Evolutionary conservation across 2,113 vertebrate species (phyloP).

Genomic region (Megaceryle torquata): DNA sequence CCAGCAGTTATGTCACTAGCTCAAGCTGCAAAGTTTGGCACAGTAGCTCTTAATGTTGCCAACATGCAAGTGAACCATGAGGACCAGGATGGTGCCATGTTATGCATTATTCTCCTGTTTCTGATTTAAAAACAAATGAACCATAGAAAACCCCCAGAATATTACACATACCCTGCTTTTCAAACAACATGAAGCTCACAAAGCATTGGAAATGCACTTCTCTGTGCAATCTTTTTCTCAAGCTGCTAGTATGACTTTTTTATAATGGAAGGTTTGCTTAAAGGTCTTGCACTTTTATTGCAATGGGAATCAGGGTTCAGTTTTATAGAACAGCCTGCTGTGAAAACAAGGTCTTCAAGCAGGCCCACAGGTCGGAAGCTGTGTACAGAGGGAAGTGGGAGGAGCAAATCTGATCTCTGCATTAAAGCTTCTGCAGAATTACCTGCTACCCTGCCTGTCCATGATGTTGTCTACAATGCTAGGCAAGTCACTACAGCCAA

Average conservation of each 20-base stretch:
- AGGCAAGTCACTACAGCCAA: neutral
- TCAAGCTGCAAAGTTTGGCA: neutral
- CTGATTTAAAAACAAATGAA: neutral
- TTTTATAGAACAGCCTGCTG: neutral
- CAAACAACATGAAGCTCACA: neutral
- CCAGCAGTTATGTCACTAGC: neutral
- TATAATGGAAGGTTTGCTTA: neutral
- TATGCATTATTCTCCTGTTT: neutral
- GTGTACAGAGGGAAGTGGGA: neutral
- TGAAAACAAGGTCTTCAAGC: neutral
- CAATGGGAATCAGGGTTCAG: neutral
- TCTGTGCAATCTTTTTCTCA: neutral
- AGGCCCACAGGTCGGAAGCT: neutral
- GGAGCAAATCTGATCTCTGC: neutral
- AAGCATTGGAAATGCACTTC: neutral
- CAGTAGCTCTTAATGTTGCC: neutral
- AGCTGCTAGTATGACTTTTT: accelerated
- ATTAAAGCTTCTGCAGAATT: neutral
- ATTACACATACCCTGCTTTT: neutral
- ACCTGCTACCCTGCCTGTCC: neutral
- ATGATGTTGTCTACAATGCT: accelerated
- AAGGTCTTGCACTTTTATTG: neutral
- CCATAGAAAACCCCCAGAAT: accelerated
- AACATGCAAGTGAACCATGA: neutral
- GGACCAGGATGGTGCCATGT: neutral